phyloP scores from a whole-genome alignment of 1,140 invertebrate genomes.

The Belonocnema kinseyi region DNA sequence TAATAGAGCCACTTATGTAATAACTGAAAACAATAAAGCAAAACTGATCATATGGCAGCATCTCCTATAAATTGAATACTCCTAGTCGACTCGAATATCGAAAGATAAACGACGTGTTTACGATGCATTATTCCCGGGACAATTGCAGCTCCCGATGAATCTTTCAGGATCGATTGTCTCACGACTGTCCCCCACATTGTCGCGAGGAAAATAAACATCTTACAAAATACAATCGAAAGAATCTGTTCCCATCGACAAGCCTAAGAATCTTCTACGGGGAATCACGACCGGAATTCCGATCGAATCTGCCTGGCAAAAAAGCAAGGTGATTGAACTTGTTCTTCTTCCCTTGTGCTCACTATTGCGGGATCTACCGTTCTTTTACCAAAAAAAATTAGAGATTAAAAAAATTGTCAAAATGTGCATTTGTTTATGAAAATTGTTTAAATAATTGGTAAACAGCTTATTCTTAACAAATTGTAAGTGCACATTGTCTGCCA shows the following conservation, averaged over 20 bases:
- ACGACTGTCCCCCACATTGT: neutral
- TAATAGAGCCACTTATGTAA: too few relatives aligned
- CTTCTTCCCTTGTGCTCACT: slow-evolving; percentile 36
- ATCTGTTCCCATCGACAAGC: slow-evolving; percentile 11
- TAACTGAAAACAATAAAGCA: neutral
- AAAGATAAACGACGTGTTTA: slow-evolving; percentile 11
- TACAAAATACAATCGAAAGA: slow-evolving; percentile 22
- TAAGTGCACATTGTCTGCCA: too few relatives aligned
- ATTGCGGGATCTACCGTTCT: slow-evolving; percentile 52
- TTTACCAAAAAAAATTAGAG: too few relatives aligned
- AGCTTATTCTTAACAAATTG: too few relatives aligned
- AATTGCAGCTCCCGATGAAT: slow-evolving; percentile 21
- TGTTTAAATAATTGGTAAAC: too few relatives aligned
- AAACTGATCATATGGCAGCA: neutral
- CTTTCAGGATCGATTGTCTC: slow-evolving; percentile 17
- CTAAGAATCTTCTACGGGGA: slow-evolving; percentile 15
- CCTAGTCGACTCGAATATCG: neutral
- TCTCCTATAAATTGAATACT: slow-evolving; percentile 4
- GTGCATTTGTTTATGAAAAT: too few relatives aligned
- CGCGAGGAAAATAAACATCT: slow-evolving; percentile 12
- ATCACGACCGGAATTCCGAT: slow-evolving; percentile 25
- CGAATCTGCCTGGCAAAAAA: slow-evolving; percentile 22
- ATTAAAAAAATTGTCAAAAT: too few relatives aligned
- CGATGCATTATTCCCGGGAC: slow-evolving; percentile 6
- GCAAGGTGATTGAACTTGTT: slow-evolving; percentile 19